Evolutionary conservation across 2,797 vertebrate species (phyloP), one percentile per base, ranked within the genome.

Genomic region (Etheostoma perlongum): DNA sequence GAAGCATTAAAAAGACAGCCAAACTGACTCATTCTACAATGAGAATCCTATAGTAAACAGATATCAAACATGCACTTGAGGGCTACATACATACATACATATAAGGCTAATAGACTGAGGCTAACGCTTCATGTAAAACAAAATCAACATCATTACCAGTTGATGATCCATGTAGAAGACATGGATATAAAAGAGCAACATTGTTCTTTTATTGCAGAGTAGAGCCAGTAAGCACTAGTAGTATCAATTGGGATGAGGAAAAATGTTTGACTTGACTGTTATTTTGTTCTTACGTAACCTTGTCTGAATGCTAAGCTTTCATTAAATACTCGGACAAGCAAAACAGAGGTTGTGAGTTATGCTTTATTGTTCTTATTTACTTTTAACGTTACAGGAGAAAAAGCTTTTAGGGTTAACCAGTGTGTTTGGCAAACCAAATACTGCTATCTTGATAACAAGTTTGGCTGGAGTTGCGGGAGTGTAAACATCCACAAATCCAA

Each of bases 401-500:
- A 40, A 40, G 10, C 14, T 1, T 44, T 58, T 30, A 49, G 44
- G 14, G 23, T 14, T 23, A 57, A 64, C 7, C 16, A 16, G 4
- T 49, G 21, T 27, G 71, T 59, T 51, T 59, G 46, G 21, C 46
- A 65, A 49, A 49, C 62, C 36, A 11, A 40, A 40, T 42, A 59
- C 47, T 5, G n/a, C 46, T 25, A 51, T 40, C 47, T 51, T 19
- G 21, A 66, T 58, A 66, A 57, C 12, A 10, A 27, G 18, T 30
- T 58, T 74, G 53, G 53, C 62, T 58, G 18, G 21, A 51, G 21
- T 48, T 57, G 21, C 53, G n/a, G 16, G 27, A 57, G 61, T 23
- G 30, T 54, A 36, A 64, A 64, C 21, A 40, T 49, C 46, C 61
- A 11, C 13, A 54, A 70, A 60, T 71, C 68, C 68, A 71, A 54